phyloP scores from a whole-genome alignment of 1,140 invertebrate genomes.

The Maniola jurtina region DNA sequence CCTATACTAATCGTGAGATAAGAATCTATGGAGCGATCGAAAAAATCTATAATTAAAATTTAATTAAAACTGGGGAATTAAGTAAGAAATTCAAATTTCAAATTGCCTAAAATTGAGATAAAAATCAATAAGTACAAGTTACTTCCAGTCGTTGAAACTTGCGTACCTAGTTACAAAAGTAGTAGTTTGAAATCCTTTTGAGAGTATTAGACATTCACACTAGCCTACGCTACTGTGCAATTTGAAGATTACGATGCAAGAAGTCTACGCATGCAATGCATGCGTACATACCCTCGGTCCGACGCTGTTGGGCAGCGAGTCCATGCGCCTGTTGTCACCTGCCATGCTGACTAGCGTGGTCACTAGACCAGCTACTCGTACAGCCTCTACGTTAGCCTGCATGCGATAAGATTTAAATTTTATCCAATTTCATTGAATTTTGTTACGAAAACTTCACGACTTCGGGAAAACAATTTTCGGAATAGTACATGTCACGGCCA shows the following conservation, averaged over 20 bases:
- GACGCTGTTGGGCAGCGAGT: slow-evolving; percentile 71
- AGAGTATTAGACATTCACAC: neutral
- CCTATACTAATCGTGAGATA: too few relatives aligned
- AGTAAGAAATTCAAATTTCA: too few relatives aligned
- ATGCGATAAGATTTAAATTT: slow-evolving; percentile 76
- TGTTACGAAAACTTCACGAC: slow-evolving; percentile 11
- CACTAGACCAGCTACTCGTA: slow-evolving; percentile 85
- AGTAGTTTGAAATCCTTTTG: neutral
- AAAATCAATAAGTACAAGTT: too few relatives aligned
- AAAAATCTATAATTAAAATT: too few relatives aligned
- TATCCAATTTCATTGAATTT: slow-evolving; percentile 50
- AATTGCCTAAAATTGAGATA: too few relatives aligned
- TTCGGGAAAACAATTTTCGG: slow-evolving; percentile 24
- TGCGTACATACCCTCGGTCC: slow-evolving; percentile 74
- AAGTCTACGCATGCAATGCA: slow-evolving; percentile 34
- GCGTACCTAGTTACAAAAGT: neutral
- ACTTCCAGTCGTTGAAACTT: neutral
- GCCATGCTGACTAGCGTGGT: slow-evolving; percentile 87
- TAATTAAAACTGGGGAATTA: too few relatives aligned
- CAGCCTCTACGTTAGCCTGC: slow-evolving; percentile 83
- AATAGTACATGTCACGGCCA: slow-evolving; percentile 19
- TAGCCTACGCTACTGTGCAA: slow-evolving; percentile 23
- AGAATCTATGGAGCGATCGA: too few relatives aligned
- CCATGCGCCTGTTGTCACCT: slow-evolving; percentile 76
- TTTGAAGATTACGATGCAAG: slow-evolving; percentile 15